Evolutionary conservation across 92 coral and sea anemone genomes (phyloP), one percentile per base, ranked within the genome.

Genomic region (Hydrozoanthus gracilis): DNA sequence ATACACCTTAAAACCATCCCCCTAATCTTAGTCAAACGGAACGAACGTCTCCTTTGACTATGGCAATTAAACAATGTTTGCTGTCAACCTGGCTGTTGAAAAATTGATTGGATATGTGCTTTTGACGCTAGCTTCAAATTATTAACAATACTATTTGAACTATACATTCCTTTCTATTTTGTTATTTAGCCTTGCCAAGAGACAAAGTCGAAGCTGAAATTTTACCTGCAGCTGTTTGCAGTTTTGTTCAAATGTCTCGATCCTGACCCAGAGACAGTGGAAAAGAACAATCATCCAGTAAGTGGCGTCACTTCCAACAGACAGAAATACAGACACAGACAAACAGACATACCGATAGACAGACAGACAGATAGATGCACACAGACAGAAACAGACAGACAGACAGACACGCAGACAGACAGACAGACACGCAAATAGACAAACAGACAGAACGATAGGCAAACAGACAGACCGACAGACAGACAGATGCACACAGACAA

Each of bases 221-320:
- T 93, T 79, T 89, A 90, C 27, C 90, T 96, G 47, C 93, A 92
- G 85, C 73, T 96, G 82, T 96, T 96, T 84, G 91, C 96, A 9
- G 95, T 96, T 68, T 73, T 96, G 86, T 96, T 96, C 83, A 93
- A 92, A 73, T 91, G 99, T 72, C 86, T 96, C 78, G 99, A 95
- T 45, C 99, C 99, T 78, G 94, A 87, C 17, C 77, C 67, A 58
- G 87, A 78, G 27, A 65, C 62, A 44, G 83, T 96, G 18, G 95
- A 84, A 5, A 80, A 89, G 76, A 89, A 90, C 49, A 88, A 93
- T 47, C 99, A 96, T 71, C 99, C 99, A 71, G 99, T 96, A 62
- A 92, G 99, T 88, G 51, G 12, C 9, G 54, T 27, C 49, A 27
- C 4, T 14, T 68, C 48, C 73, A 8, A 68, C 14, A 27, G 13